These are phyloP conservation scores for Lordiphosa collinella DNA, from an alignment of 1,140 invertebrate genomes.

Conservation along the genomic window DNA sequence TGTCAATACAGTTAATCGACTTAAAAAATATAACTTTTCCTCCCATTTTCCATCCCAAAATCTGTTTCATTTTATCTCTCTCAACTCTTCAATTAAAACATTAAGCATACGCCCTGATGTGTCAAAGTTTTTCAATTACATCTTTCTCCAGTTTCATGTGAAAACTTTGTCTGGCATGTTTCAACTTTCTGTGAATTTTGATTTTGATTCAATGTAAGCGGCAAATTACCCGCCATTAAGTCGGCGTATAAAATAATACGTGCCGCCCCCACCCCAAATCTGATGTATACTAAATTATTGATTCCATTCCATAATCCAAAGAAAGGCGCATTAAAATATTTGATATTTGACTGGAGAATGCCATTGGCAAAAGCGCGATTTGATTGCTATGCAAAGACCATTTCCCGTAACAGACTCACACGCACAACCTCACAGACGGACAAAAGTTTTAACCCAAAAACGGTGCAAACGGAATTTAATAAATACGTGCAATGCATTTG, in stretches of 20 bases:
- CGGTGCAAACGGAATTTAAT: slow-evolving; percentile 68
- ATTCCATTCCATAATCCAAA: slow-evolving; percentile 52
- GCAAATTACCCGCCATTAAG: slow-evolving; percentile 44
- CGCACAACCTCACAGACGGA: slow-evolving; percentile 15
- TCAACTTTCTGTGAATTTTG: no score
- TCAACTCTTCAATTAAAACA: no score
- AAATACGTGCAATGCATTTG: slow-evolving; percentile 67
- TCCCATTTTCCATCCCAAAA: no score
- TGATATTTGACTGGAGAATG: slow-evolving; percentile 29
- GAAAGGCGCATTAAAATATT: slow-evolving; percentile 44
- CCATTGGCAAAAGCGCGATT: slow-evolving; percentile 20
- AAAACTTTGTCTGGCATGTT: no score
- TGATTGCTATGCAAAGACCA: slow-evolving; percentile 56
- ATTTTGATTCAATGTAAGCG: slow-evolving; percentile 4
- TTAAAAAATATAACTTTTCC: no score
- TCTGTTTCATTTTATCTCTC: no score
- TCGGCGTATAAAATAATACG: slow-evolving; percentile 33
- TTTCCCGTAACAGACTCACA: slow-evolving; percentile 11
- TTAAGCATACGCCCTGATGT: no score
- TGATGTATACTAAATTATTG: slow-evolving; percentile 50
- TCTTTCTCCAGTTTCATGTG: no score
- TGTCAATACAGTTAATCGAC: no score
- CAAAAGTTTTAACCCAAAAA: slow-evolving; percentile 57
- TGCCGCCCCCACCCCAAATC: slow-evolving; percentile 37
- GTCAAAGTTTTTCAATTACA: no score